Evolutionary conservation across 2,113 vertebrate species (phyloP), one percentile per base, ranked within the genome.

Genomic region (Tupaia chinensis): DNA sequence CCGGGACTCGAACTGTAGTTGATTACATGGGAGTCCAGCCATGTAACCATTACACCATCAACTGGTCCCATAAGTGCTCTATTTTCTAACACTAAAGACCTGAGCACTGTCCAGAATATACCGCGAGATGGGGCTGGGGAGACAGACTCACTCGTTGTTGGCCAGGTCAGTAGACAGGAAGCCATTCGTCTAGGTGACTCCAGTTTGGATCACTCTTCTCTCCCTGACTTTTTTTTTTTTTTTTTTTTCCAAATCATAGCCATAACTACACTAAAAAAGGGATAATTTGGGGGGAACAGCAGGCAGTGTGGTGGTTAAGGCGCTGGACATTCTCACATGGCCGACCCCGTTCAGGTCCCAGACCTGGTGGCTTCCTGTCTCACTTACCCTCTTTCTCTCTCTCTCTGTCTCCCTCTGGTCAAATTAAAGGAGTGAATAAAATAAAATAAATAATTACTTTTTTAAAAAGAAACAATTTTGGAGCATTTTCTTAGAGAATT

Each of bases 61-160:
- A 44, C 44, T 44, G 44, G 44, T 44, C 44, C 44, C 56, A 78
- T 3, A 32, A 87, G 14, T 22, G 7, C 3, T 92, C 4, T 60
- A 7, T 54, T 88, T 90, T 95, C 15, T 85, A 54, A 77, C 12
- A 56, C 0, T 63, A 17, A 34, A 86, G 44, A 27, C 3, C 14
- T 32, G 10, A 23, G 0, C 5, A 15, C 4, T 7, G 10, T 23
- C 65, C 0, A 74, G 44, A 44, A 44, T 44, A 44, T 44, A 44
- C 44, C 44, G 44, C 2, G 27, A 19, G 10, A 0, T 14, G 25
- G 1, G 9, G 17, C 11, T 0, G 3, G 3, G 10, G 29, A 12
- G 68, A 7, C 2, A 11, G 12, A 25, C 20, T 8, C 17, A 1
- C 16, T 73, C 11, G 11, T 16, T 69, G 15, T 5, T 19, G 65